Evolutionary conservation across 2,113 vertebrate genomes (phyloP).

Genomic region (Orcinus orca): DNA sequence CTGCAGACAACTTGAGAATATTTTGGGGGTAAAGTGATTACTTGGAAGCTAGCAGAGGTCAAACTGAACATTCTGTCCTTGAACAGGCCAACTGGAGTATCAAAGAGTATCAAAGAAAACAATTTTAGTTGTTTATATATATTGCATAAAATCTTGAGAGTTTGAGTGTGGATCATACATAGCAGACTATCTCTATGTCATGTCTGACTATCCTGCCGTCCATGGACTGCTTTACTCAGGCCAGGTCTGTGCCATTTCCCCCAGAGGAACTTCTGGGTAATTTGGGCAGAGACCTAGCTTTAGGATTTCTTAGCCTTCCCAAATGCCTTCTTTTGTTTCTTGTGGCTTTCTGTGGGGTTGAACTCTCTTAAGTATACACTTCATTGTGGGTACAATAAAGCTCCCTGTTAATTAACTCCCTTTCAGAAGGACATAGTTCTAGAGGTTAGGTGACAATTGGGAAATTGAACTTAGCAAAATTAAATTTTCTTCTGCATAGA

Average conservation of each 20-base stretch:
- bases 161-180: neutral
- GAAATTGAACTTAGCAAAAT: slow-evolving; percentile 15
- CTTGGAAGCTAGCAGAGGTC: neutral
- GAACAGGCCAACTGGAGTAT: neutral
- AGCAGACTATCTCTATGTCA: neutral
- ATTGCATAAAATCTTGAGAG: neutral
- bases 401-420: neutral
- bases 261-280: neutral
- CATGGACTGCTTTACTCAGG: neutral
- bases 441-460: neutral
- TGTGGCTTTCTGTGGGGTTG: neutral
- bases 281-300: neutral
- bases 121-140: neutral
- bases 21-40: neutral
- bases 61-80: neutral
- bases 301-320: neutral
- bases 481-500: slow-evolving; percentile 9
- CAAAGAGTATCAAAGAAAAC: neutral
- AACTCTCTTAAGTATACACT: neutral
- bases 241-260: neutral
- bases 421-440: neutral
- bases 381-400: neutral
- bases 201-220: neutral
- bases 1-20: neutral
- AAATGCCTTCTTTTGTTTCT: neutral